Evolutionary conservation across 2,797 vertebrate genomes (phyloP), one percentile per base, ranked within the genome.

Genomic region (Moxostoma hubbsi): DNA sequence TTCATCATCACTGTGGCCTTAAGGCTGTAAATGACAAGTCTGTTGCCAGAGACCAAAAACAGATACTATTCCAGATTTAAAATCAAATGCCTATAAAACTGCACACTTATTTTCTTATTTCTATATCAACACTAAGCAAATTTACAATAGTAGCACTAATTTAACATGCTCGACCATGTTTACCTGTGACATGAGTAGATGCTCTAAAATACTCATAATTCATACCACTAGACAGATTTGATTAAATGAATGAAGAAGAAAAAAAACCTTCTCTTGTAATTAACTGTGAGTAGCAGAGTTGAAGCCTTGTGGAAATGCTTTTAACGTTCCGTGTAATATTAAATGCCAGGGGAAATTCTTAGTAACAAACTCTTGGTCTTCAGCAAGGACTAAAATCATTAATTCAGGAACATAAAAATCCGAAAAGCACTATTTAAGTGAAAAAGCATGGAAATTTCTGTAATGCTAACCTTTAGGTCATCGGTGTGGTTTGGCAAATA

Each of bases 41-140:
- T 62, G 18, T 51, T 73, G 69, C 63, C 72, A 53, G 68, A 72
- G 79, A 63, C 66, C 50, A 46, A 78, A 36, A 77, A 61, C 72
- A 77, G 64, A 73, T 74, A 67, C 18, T 51, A 67, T 78, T 50
- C 15, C 69, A 61, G 53, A 61, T 73, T 76, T 64, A 64, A 80
- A 71, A 84, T 83, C 80, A 86, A 84, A 85, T 76, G 65, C 11
- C 24, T 64, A 64, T 12, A 43, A n/a, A 15, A 12, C 54, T 46
- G 46, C 36, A 59, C 18, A 69, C 47, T 86, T 89, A 79, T 84
- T 84, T 85, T 81, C 77, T 73, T 79, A 63, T 51, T 18, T 82
- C 76, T 80, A 71, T 81, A 24, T 24, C 24, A 24, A 24, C 57
- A 63, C 71, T 63, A 77, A 81, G 24, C 62, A 62, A 79, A 81